Conservation (phyloP, 2,888 invertebrate species). For the Andrena dorsata region DNA sequence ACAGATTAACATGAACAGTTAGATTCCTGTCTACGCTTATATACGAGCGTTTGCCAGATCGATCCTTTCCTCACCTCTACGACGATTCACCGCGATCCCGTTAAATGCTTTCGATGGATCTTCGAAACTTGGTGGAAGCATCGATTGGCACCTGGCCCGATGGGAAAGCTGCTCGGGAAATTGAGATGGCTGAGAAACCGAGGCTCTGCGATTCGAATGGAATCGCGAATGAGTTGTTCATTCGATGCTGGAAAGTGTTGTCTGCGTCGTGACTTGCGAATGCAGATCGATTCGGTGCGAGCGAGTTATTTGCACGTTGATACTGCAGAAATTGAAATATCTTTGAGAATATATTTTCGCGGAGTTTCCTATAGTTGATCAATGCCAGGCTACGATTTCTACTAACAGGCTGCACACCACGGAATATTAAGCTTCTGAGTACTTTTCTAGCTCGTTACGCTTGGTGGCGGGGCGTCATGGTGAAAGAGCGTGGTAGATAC, state of each 20-base stretch:
- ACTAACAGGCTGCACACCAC: constrained; percentile 4
- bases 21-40: constrained; percentile 31
- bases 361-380: not conserved
- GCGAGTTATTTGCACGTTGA: not conserved
- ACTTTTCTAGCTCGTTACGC: constrained; percentile 83
- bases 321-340: not conserved
- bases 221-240: constrained; percentile 29
- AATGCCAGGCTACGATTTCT: not conserved
- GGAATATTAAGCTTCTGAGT: constrained; percentile 59
- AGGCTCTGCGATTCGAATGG: constrained; percentile 1
- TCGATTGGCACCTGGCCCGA: constrained; percentile 54
- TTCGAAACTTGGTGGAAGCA: not conserved
- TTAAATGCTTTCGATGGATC: constrained; percentile 44
- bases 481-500: constrained; percentile 74
- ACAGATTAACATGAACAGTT: constrained; percentile 79
- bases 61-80: constrained; percentile 1
- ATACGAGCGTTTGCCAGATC: not conserved
- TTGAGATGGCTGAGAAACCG: constrained; percentile 2
- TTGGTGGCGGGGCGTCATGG: constrained; percentile 80
- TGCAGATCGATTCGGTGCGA: not conserved
- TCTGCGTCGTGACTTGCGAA: not conserved
- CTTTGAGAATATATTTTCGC: not conserved
- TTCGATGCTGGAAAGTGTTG: not conserved
- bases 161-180: constrained; percentile 46
- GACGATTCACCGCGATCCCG: constrained; percentile 47